Evolutionary conservation across 2,113 vertebrate species (phyloP), one percentile per base, ranked within the genome.

Genomic region (Larimichthys crocea): DNA sequence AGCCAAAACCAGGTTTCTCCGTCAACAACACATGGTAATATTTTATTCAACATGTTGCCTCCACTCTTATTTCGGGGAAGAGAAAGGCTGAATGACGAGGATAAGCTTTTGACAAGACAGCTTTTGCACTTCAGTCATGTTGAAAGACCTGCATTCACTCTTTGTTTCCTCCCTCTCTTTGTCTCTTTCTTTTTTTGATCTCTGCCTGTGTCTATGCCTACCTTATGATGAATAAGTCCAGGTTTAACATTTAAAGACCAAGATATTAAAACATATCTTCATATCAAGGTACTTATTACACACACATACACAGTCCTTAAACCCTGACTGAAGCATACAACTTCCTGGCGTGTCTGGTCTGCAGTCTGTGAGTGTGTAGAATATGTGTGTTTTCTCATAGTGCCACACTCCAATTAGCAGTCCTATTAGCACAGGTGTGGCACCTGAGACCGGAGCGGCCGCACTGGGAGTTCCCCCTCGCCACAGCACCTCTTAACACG

Each of bases 371-470:
- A 49, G 29, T 79, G 46, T 76, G 29, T 63, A 35, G 61, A 15
- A 3, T 61, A 52, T 53, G 65, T 63, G 80, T 76, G 69, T 24
- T 5, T n/a, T 75, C 64, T 65, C 17, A 50, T 16, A 22, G 31
- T 4, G 49, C 57, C 20, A 26, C 2, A 40, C 69, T 84, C 82
- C 84, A 88, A 86, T 91, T 89, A 91, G 60, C 74, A 66, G 80
- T 72, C 61, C 80, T 81, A 72, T 83, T 88, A 89, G 77, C 73
- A 56, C 67, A 88, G 90, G 87, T 86, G 86, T 56, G 11, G 68
- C 86, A 81, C 89, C 91, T 91, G 89, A 88, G 90, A 90, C 76
- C 86, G 77, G 65, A 29, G 24, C 3, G 11, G 46, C 73, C 22
- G 26, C 68, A 44, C 10, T 14, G 64, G 76, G 86, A 84, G 71